Evolutionary conservation across 2,888 invertebrate species (phyloP).

Genomic region (Drosophila neutralis): DNA sequence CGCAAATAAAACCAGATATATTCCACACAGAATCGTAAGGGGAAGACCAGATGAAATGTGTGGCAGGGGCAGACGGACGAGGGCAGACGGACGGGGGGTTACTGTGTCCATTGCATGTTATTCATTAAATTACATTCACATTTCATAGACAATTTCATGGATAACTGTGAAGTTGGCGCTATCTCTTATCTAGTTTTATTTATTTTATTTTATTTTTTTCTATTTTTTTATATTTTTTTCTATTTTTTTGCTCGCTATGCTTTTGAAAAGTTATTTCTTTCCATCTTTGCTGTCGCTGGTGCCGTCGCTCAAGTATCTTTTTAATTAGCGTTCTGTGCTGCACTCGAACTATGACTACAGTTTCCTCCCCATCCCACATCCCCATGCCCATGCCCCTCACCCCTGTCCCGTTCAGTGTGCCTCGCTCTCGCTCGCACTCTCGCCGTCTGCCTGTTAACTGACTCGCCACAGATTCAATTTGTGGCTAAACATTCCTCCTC

Average conservation of each 20-base stretch:
- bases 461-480: constrained; percentile 73
- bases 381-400: not conserved
- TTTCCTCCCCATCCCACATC: not conserved
- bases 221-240: not conserved
- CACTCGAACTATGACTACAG: constrained; percentile 67
- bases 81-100: not conserved
- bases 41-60: not conserved
- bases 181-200: constrained; percentile 22
- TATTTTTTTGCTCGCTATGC: not conserved
- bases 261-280: constrained; percentile 1
- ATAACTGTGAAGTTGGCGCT: constrained; percentile 53
- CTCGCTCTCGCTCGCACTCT: constrained; percentile 11
- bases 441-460: constrained; percentile 56
- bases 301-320: constrained; percentile 74
- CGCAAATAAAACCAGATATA: constrained; percentile 54
- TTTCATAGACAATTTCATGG: constrained; percentile 80
- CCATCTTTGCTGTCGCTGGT: constrained; percentile 12
- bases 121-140: constrained; percentile 79
- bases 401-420: not conserved
- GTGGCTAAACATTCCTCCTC: constrained; percentile 74
- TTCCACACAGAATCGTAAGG: not conserved
- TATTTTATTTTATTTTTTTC: constrained; percentile 5
- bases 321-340: constrained; percentile 82
- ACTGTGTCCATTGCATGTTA: constrained; percentile 57
- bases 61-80: not conserved